These are phyloP conservation scores for Tachysurus fulvidraco DNA, from an alignment of 2,113 vertebrate species.

Conservation along the genomic window DNA sequence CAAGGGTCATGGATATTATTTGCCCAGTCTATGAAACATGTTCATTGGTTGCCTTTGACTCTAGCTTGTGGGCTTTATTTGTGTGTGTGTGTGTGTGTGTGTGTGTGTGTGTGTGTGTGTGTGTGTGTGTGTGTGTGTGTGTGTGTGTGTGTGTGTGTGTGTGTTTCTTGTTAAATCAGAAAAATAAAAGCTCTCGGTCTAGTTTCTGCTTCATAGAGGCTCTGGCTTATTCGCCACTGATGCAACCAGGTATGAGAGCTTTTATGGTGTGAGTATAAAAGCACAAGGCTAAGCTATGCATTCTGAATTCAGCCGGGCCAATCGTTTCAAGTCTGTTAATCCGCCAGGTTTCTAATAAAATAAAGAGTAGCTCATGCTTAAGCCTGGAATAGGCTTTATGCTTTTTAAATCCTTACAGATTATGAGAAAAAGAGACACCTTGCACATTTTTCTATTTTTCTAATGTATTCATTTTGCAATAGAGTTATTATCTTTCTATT, in stretches of 20 bases:
- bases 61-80: not conserved
- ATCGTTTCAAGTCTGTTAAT: slow-evolving; percentile 19
- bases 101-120: not conserved
- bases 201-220: not conserved
- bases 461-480: not conserved
- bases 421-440: not conserved
- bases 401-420: not conserved
- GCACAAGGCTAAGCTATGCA: slow-evolving; percentile 5
- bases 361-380: not conserved
- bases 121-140: not conserved
- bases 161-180: slow-evolving; percentile 21
- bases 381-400: not conserved
- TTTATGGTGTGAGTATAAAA: slow-evolving; percentile 23
- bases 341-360: not conserved
- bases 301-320: not conserved
- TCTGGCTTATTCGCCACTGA: slow-evolving; percentile 28
- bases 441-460: not conserved
- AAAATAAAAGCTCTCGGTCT: slow-evolving; percentile 28
- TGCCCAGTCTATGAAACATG: not conserved
- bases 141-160: not conserved
- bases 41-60: slow-evolving; percentile 9
- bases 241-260: slow-evolving; percentile 7
- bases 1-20: slow-evolving; percentile 33
- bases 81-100: not conserved
- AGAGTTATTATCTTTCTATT: not conserved